Base-by-base conservation (phyloP, 2,888 invertebrate species). In the Macrophya annulata region DNA sequence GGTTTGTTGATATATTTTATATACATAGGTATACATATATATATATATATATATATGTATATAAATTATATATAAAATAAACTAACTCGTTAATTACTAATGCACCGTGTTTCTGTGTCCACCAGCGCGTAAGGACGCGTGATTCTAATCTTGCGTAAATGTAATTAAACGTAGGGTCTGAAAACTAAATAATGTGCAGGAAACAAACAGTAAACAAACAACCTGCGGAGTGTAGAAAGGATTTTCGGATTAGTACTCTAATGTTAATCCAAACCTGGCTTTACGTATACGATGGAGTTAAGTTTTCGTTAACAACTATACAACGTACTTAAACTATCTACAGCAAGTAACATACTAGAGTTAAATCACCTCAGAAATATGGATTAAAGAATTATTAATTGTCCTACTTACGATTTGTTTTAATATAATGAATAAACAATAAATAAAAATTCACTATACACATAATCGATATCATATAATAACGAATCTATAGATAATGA, bases 71-170 rank as follows among this genome's bases (percentile, higher is more conserved):
- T 31, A 31, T 31, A 31, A 31, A 31, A 31, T 48, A 25, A 40
- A 37, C 40, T 31, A 31, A 31, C 51, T 21, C 51, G 37, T 74
- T 77, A 55, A 77, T 77, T 77, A 77, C 77, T 77, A 77, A 77
- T 77, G 77, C 51, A 77, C 77, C 21, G 45, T 25, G 45, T 31
- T 21, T 37, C 55, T 37, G 55, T 4, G 77, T 55, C 77, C 77
- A 77, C 55, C 31, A 17, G 37, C 8, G 37, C 37, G 43, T 6
- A 37, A n/a, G 59, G 81, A 43, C 37, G n/a, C 59, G 81, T 31
- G 31, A 81, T 81, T 81, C 59, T 81, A 81, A 81, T 81, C 81
- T 81, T 62, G 81, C 81, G 81, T 81, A 81, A 81, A 81, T 81
- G 81, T 81, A 81, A 62, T 81, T 62, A 81, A 81, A n/a, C 81